These are phyloP conservation scores for Samia ricini DNA, from an alignment of 1,140 invertebrate genomes.

Conservation along the genomic window DNA sequence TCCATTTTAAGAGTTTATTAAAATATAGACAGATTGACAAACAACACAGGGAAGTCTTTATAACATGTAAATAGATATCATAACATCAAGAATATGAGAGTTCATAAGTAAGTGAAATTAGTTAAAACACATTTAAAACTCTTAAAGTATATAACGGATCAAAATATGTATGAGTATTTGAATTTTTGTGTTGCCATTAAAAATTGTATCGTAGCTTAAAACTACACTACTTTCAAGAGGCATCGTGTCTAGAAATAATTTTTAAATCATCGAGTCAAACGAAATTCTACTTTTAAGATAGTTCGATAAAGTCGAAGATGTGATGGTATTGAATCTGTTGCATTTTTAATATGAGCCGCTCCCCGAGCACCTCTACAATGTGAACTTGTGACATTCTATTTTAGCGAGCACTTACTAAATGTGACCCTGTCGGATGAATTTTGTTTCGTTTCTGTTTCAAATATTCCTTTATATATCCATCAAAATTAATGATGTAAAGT, in stretches of 20 bases:
- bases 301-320: background rate
- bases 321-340: background rate
- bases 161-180: no score
- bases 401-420: constrained; percentile 5
- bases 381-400: constrained; percentile 13
- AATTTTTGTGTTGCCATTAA: no score
- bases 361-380: constrained; percentile 10
- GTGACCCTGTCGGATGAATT: background rate
- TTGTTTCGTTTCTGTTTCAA: background rate
- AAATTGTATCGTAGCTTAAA: background rate
- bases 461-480: background rate
- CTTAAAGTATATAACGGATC: no score
- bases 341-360: constrained; percentile 17
- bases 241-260: background rate
- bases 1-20: no score
- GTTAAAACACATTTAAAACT: no score
- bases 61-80: no score
- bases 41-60: no score
- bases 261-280: background rate
- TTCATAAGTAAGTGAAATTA: no score
- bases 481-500: background rate
- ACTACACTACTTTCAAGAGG: background rate
- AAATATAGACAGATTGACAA: no score
- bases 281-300: background rate
- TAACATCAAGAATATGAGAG: no score